Base-by-base conservation (phyloP, 2,113 vertebrate species). In the Sceloporus tristichus region DNA sequence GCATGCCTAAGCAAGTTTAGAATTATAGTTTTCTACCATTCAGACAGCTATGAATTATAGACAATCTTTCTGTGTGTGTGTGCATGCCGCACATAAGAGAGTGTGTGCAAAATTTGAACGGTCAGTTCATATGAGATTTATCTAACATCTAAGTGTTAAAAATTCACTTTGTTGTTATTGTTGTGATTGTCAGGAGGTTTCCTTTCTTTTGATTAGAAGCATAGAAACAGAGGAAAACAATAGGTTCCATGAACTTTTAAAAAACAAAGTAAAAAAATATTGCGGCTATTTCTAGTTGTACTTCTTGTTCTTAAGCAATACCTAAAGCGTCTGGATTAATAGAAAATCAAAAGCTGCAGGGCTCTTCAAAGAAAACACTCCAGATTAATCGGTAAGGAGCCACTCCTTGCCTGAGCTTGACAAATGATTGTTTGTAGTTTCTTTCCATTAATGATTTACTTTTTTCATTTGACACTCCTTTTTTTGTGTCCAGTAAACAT, bases 391-490 rank as follows among this genome's bases (percentile, higher is more conserved):
- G 81, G 18, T n/a, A 3, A 21, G 23, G 75, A 18, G 8, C n/a
- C 9, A 53, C 74, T 54, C 40, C 38, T 38, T 76, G 48, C 5
- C 75, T 76, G 40, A 53, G 21, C 79, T 76, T 85, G 18, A 27
- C 59, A 75, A 29, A 68, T 27, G 74, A 82, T 66, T 53, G 29
- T 70, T 34, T 48, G 62, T 40, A 76, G 75, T 82, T 56, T 5
- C 56, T 82, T 76, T 65, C 16, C 29, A 74, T 53, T 76, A 62
- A 75, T 40, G 76, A 56, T 40, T 85, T 75, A 38, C 48, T n/a
- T 59, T 76, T 48, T 29, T 82, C 59, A 65, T 27, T 38, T 85
- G 62, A 85, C 78, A 85, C 27, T 42, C 73, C 23, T 89, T 80
- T 48, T 68, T n/a, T 65, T 40, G 6, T 25, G 38, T 4, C 66